Percentiles rank a stretch among this genome's conserved stretches.
These are phyloP conservation scores for Drosophila lutescens DNA, from an alignment of 2,888 invertebrate genomes.

Conservation along the genomic window DNA sequence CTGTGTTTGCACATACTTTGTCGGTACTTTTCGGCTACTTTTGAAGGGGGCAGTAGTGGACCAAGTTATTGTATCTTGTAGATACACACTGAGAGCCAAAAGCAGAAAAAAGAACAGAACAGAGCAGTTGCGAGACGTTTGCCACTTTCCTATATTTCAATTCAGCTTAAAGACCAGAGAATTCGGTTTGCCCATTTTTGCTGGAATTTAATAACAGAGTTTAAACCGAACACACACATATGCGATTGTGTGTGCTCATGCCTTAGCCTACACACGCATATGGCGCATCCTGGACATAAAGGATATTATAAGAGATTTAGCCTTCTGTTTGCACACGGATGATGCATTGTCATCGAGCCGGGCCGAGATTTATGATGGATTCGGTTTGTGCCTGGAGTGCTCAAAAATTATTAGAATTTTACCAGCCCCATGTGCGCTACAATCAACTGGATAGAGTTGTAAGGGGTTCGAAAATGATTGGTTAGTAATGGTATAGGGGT, in stretches of 20 bases:
- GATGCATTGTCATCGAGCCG: conserved; percentile 83
- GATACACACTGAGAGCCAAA: conserved; percentile 54
- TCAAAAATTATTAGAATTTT: conserved; percentile 79
- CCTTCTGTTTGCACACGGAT: conserved; percentile 82
- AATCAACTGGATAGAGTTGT: conserved; percentile 23
- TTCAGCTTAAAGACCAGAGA: conserved; percentile 23
- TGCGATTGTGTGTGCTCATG: conserved; percentile 38
- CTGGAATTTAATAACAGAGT: conserved; percentile 60
- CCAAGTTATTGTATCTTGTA: conserved; percentile 79
- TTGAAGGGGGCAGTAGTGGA: conserved; percentile 72
- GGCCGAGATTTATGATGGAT: conserved; percentile 82
- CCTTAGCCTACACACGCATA: conserved; percentile 71
- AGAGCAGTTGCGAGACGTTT: conserved; percentile 38
- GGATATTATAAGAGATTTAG: conserved; percentile 82
- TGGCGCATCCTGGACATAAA: conserved; percentile 78
- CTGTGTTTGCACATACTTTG: conserved; percentile 81
- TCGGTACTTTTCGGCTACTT: conserved; percentile 78
- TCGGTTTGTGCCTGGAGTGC: conserved; percentile 79
- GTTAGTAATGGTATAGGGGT: no score
- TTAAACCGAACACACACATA: conserved; percentile 35
- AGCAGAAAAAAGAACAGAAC: not conserved
- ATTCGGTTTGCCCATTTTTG: conserved; percentile 23
- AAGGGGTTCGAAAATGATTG: not conserved
- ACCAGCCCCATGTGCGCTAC: conserved; percentile 58
- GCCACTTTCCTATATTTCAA: conserved; percentile 44